These are phyloP conservation scores for Glareola pratincola DNA, from an alignment of 2,113 vertebrate species.

Conservation along the genomic window DNA sequence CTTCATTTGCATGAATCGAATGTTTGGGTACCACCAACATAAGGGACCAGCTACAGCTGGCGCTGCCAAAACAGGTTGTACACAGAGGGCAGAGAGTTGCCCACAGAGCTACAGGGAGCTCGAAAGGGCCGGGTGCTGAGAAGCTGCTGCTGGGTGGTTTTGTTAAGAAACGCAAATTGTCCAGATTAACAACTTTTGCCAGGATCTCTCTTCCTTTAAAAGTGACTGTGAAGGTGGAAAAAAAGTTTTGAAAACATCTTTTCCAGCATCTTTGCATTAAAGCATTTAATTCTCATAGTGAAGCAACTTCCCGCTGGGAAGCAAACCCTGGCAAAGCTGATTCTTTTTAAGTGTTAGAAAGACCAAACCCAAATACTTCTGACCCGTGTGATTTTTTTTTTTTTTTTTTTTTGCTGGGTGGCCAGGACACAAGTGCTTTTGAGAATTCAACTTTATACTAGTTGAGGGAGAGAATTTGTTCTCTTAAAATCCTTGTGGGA, in stretches of 20 bases:
- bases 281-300: neutral
- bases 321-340: neutral
- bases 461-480: slow-evolving; percentile 7
- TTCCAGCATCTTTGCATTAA: neutral
- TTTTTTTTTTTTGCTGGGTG: neutral
- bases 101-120: accelerated
- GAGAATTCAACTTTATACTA: slow-evolving; percentile 25
- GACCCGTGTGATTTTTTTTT: neutral
- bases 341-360: neutral
- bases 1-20: neutral
- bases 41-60: neutral
- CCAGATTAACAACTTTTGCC: neutral
- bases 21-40: neutral
- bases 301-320: neutral
- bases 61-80: neutral
- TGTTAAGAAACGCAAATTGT: neutral
- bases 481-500: slow-evolving; percentile 36
- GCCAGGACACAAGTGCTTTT: slow-evolving; percentile 2
- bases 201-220: neutral
- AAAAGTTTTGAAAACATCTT: neutral
- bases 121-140: neutral
- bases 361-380: neutral
- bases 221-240: neutral
- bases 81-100: accelerated
- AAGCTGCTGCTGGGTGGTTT: neutral